Conservation (phyloP, 2,797 vertebrate species). For the Parauchenoglanis ngamensis region DNA sequence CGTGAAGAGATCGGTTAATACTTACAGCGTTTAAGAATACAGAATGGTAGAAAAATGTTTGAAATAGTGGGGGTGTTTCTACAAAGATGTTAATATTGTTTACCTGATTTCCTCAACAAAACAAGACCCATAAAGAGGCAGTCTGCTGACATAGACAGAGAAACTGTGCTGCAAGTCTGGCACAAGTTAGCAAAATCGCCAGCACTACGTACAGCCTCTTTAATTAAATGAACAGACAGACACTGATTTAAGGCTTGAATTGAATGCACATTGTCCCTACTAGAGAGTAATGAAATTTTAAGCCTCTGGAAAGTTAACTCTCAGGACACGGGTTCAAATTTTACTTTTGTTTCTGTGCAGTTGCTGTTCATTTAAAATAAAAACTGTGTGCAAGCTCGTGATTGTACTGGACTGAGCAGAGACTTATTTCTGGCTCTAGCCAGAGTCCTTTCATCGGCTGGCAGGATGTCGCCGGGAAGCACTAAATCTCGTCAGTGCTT, state of each 20-base stretch:
- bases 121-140: background rate
- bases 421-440: background rate
- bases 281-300: background rate
- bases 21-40: background rate
- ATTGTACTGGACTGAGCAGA: conserved; percentile 46
- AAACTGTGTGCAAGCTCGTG: background rate
- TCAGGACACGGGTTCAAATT: background rate
- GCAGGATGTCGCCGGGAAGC: background rate
- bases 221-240: background rate
- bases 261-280: background rate
- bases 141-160: background rate
- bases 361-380: conserved; percentile 2
- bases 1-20: background rate
- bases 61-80: background rate
- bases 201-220: background rate
- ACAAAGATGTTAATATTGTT: background rate
- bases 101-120: background rate
- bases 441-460: background rate
- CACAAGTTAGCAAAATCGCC: background rate
- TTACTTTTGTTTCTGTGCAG: background rate
- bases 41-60: background rate
- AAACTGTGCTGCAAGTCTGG: background rate
- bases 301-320: background rate
- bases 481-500: conserved; percentile 75
- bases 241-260: background rate